These are phyloP conservation scores for Bombyx huttoni DNA, from an alignment of 2,888 invertebrate species.

Conservation along the genomic window DNA sequence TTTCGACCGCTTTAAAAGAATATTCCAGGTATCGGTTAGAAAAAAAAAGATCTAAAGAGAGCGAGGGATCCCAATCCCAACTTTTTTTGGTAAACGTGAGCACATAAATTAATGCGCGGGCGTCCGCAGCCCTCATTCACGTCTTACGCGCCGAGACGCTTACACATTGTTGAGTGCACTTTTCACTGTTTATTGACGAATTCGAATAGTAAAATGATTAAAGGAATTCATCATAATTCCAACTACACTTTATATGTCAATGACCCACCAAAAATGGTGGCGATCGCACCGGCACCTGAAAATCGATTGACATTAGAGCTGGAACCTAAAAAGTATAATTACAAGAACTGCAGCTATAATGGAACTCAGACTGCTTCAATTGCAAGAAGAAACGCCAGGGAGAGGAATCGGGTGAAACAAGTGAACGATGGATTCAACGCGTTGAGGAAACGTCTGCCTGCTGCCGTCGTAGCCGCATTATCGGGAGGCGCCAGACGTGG, in stretches of 20 bases:
- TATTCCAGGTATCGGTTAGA: conserved; percentile 48
- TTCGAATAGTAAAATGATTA: conserved; percentile 26
- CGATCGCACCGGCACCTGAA: conserved; percentile 70
- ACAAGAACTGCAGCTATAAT: conserved; percentile 63
- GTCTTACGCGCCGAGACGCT: conserved; percentile 33
- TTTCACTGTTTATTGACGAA: background rate
- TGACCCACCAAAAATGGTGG: conserved; percentile 44
- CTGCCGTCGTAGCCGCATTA: conserved; percentile 80
- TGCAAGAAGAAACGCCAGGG: conserved; percentile 92
- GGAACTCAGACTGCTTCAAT: conserved; percentile 86
- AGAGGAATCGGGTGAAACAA: conserved; percentile 94
- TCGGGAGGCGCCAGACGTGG: conserved; percentile 78
- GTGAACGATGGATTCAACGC: conserved; percentile 94
- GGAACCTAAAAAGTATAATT: conserved; percentile 75
- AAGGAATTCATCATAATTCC: conserved; percentile 26
- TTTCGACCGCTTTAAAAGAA: conserved; percentile 24
- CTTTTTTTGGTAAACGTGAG: conserved; percentile 50
- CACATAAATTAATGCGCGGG: conserved; percentile 46
- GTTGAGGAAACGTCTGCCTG: conserved; percentile 87
- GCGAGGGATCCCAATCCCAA: conserved; percentile 46
- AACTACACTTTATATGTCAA: conserved; percentile 22
- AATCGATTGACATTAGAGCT: conserved; percentile 31
- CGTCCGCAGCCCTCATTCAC: conserved; percentile 46
- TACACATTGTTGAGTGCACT: conserved; percentile 7
- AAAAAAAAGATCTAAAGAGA: conserved; percentile 50